Evolutionary conservation across 2,888 invertebrate genomes (phyloP), one percentile per base, ranked within the genome.

Genomic region (Belgica antarctica): DNA sequence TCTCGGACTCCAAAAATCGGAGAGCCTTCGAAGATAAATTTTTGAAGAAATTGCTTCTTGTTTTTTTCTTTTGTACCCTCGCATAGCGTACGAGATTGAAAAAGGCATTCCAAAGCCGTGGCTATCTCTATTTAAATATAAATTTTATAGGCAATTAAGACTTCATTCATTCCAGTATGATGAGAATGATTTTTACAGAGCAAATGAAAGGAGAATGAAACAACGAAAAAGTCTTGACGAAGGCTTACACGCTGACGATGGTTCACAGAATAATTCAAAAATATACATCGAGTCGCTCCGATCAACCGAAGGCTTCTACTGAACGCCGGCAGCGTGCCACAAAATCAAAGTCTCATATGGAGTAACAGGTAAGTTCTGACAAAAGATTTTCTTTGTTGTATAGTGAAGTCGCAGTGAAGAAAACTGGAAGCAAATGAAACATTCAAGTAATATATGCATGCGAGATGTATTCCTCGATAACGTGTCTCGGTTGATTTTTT

Each of bases 401-500:
- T n/a, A 10, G 3, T 3, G 25, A 59, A 59, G 59, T 34, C 15
- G n/a, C 24, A 24, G n/a, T n/a, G 22, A 65, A 68, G 68, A 68
- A 52, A 52, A 68, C 68, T 68, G 68, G 68, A 68, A 68, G 68
- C 68, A 68, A 68, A 52, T 57, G 68, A 19, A 68, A 66, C 66
- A 66, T 66, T 66, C 47, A n/a, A 52, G 47, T 66, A 68, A 68
- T 68, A 57, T 68, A 68, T 68, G 68, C 68, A 68, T 65, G 65
- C 46, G 34, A 68, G 57, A 68, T 52, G 31, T 68, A 28, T 68
- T 57, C 27, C 68, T 28, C 57, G 68, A 68, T 68, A 68, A 68
- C 31, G 28, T 28, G 46, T 46, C 47, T 65, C 65, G 47, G 46
- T 47, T 46, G n/a, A n/a, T 59, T 59, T 52, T 52, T 22, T 22